phyloP scores from a whole-genome alignment of 1,140 invertebrate genomes.

The Zaprionus tsacasi region DNA sequence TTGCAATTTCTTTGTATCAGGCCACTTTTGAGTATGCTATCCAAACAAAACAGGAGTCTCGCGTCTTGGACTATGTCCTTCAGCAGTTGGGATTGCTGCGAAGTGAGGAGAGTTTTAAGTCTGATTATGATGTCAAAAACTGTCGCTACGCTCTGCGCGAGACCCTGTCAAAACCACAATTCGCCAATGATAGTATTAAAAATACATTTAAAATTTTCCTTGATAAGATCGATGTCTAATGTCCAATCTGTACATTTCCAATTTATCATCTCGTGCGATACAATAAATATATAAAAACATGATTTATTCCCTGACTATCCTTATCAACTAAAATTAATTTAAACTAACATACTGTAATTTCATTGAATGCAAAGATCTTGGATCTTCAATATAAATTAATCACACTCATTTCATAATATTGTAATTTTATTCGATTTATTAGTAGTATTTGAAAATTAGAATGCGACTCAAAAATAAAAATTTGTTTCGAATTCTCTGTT shows the following conservation, averaged over 20 bases:
- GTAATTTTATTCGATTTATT: background rate
- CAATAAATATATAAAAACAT: background rate
- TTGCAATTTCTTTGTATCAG: constrained; percentile 86
- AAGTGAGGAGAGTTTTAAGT: constrained; percentile 86
- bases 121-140: constrained; percentile 86
- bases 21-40: constrained; percentile 86
- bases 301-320: background rate
- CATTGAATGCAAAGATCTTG: background rate
- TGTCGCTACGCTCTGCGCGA: constrained; percentile 87
- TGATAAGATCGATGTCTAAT: constrained; percentile 83
- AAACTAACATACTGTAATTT: background rate
- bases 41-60: constrained; percentile 83
- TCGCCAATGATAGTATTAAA: constrained; percentile 85
- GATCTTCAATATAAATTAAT: background rate
- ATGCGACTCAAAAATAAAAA: background rate
- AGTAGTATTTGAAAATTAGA: background rate
- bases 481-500: background rate
- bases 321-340: background rate
- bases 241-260: constrained; percentile 26
- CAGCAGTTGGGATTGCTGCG: constrained; percentile 89
- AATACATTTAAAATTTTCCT: constrained; percentile 86
- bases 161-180: constrained; percentile 85
- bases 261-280: background rate
- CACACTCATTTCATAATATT: background rate
- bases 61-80: constrained; percentile 88